These are phyloP conservation scores for Salticus scenicus DNA, from an alignment of 2,888 invertebrate species.

Conservation along the genomic window DNA sequence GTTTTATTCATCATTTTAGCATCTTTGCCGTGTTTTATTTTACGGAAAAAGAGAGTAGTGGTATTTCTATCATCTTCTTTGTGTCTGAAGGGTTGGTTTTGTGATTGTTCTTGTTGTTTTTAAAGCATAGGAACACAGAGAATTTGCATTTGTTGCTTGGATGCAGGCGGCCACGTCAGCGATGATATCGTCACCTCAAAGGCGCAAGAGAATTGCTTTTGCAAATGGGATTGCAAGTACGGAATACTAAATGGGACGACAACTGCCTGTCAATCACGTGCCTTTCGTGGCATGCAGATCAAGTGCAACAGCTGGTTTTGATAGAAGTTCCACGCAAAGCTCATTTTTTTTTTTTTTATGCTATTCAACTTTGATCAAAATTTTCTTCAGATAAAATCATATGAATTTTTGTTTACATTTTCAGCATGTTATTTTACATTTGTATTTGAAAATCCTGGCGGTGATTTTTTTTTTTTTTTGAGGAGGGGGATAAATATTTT, in stretches of 20 bases:
- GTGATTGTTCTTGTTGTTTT: slow-evolving; percentile 50
- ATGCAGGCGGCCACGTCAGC: slow-evolving; percentile 37
- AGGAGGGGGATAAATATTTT: too few relatives aligned
- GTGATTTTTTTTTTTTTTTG: too few relatives aligned
- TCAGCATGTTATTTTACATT: too few relatives aligned
- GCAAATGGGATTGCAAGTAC: slow-evolving; percentile 51
- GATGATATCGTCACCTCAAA: slow-evolving; percentile 47
- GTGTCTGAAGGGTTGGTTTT: slow-evolving; percentile 40
- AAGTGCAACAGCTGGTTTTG: slow-evolving; percentile 11
- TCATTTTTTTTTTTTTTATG: neutral
- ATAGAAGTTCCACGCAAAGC: neutral
- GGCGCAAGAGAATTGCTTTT: slow-evolving; percentile 41
- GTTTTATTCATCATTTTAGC: slow-evolving; percentile 24
- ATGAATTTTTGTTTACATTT: too few relatives aligned
- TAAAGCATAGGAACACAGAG: slow-evolving; percentile 21
- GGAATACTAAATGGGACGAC: slow-evolving; percentile 32
- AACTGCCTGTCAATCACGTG: slow-evolving; percentile 52
- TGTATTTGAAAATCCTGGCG: too few relatives aligned
- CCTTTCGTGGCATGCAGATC: slow-evolving; percentile 35
- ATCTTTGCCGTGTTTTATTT: slow-evolving; percentile 38
- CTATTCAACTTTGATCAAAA: neutral
- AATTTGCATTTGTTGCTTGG: slow-evolving; percentile 47
- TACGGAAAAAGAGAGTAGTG: slow-evolving; percentile 12
- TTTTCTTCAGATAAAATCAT: neutral
- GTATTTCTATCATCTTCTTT: slow-evolving; percentile 47